Evolutionary conservation across 2,113 vertebrate genomes (phyloP).

Genomic region (Malurus melanocephalus): DNA sequence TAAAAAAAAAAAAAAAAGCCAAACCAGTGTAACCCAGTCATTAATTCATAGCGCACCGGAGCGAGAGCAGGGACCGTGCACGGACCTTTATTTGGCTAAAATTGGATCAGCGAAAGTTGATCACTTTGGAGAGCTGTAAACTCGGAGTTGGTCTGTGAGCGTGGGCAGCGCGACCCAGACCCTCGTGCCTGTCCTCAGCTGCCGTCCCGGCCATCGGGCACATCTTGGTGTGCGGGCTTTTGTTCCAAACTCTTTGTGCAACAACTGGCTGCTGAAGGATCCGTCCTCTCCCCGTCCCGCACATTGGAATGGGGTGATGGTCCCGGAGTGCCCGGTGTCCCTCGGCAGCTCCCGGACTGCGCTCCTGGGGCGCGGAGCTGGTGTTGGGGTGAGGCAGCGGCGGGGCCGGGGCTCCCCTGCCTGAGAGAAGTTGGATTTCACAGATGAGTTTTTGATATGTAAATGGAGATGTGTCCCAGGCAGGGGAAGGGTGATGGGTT

Average conservation of each 20-base stretch:
- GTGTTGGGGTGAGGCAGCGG: background rate
- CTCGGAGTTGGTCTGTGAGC: background rate
- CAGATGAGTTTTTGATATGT: conserved; percentile 43
- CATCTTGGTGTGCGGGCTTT: conserved; percentile 25
- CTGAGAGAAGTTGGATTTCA: background rate
- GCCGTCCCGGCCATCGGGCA: background rate
- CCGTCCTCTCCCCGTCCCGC: background rate
- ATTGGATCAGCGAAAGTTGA: background rate
- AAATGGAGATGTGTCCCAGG: background rate
- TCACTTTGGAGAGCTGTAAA: background rate
- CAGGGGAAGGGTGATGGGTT: background rate
- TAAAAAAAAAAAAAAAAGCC: fast-evolving
- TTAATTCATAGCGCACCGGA: background rate
- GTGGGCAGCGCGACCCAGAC: background rate
- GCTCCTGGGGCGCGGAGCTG: background rate
- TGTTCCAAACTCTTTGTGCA: conserved; percentile 55
- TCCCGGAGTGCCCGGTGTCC: background rate
- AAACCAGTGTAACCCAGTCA: fast-evolving
- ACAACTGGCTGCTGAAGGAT: background rate
- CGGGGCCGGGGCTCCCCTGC: background rate
- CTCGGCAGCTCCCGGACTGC: background rate
- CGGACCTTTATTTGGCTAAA: background rate
- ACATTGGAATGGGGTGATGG: background rate
- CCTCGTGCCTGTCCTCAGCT: background rate
- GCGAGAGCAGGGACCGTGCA: background rate